phyloP scores from a whole-genome alignment of 2,113 vertebrate genomes.

The Caretta caretta region DNA sequence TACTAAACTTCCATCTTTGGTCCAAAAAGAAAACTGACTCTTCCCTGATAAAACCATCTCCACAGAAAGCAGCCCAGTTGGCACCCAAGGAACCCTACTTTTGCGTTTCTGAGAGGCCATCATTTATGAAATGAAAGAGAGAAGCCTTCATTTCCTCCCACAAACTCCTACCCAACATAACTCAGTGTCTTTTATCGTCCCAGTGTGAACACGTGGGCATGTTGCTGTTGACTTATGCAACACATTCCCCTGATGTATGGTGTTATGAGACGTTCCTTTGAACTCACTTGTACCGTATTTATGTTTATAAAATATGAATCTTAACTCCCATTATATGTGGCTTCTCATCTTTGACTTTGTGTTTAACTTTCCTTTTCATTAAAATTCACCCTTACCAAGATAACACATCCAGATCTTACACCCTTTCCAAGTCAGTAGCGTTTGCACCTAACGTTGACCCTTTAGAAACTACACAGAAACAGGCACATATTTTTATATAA shows the following conservation, averaged over 20 bases:
- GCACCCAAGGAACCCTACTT: background rate
- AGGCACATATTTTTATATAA: background rate
- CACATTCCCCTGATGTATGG: background rate
- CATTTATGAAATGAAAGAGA: accelerated
- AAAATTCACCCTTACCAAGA: background rate
- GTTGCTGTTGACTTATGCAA: background rate
- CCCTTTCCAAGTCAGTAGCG: background rate
- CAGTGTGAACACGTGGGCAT: background rate
- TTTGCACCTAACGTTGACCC: background rate
- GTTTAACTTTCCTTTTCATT: background rate
- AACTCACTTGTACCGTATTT: background rate
- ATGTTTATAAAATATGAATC: background rate
- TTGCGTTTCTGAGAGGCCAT: background rate
- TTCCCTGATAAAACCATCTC: background rate
- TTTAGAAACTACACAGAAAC: background rate
- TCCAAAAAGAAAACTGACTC: background rate
- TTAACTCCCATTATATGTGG: background rate
- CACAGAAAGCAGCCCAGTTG: background rate
- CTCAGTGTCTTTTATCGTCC: background rate
- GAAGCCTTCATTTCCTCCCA: background rate
- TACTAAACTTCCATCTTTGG: background rate
- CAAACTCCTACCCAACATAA: background rate
- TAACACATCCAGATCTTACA: background rate
- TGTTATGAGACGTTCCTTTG: background rate
- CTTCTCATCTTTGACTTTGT: background rate